These are phyloP conservation scores for Mesorhabditis spiculigera DNA, from an alignment of 2,888 invertebrate genomes.

Conservation along the genomic window DNA sequence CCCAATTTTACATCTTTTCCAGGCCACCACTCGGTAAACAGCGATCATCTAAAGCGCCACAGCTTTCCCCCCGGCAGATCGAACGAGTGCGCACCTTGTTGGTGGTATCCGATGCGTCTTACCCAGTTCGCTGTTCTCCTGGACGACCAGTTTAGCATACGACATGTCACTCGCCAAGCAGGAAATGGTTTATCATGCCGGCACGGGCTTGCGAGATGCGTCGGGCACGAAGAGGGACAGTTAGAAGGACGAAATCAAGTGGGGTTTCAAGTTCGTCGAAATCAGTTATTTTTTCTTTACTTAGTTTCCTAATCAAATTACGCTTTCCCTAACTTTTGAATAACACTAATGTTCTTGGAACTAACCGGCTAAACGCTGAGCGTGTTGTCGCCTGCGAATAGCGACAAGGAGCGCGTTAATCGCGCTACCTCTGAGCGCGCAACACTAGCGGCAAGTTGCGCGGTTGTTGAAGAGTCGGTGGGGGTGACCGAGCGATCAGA, in stretches of 20 bases:
- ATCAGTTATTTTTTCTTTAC: too few species aligned
- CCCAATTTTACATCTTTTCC: too few species aligned
- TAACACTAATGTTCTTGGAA: neutral
- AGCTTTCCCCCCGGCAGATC: too few species aligned
- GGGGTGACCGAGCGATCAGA: constrained; percentile 2
- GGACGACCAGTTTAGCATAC: neutral
- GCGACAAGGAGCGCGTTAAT: neutral
- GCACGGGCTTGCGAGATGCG: neutral
- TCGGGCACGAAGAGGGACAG: neutral
- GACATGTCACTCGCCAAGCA: neutral
- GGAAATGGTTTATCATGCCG: neutral
- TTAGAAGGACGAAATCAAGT: too few species aligned
- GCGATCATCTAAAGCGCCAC: too few species aligned
- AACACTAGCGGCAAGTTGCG: neutral
- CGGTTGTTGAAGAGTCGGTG: neutral
- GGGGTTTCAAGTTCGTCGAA: too few species aligned
- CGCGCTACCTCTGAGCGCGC: neutral
- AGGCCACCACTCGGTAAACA: too few species aligned
- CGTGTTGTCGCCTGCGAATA: neutral
- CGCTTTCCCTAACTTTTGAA: neutral
- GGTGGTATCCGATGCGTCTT: neutral
- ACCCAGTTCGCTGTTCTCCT: neutral
- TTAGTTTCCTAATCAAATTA: neutral
- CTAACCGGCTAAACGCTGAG: constrained; percentile 3
- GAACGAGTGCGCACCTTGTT: neutral